These are phyloP conservation scores for Prosapia bicincta DNA, from an alignment of 2,888 invertebrate species.

Conservation along the genomic window DNA sequence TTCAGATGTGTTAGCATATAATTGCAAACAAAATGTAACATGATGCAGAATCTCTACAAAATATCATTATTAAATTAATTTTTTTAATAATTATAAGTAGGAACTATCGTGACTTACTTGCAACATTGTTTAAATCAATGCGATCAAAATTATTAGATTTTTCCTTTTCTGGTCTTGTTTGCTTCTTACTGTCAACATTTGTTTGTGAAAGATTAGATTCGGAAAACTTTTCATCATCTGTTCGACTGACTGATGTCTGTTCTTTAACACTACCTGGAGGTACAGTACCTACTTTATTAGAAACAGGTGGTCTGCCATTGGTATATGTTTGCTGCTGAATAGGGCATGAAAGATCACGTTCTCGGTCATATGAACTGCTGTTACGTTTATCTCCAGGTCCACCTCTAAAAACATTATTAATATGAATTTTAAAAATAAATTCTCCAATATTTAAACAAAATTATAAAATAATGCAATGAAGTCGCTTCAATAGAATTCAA, in stretches of 20 bases:
- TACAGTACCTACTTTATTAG: not conserved
- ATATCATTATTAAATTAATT: too few species aligned
- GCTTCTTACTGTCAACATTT: constrained; percentile 19
- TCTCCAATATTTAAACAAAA: too few species aligned
- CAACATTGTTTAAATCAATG: constrained; percentile 54
- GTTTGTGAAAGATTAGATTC: not conserved
- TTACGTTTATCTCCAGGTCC: constrained; percentile 10
- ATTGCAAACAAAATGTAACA: too few species aligned
- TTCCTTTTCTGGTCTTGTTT: constrained; percentile 43
- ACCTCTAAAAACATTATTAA: constrained; percentile 13
- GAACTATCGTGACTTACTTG: constrained; percentile 46
- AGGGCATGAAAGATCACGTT: not conserved
- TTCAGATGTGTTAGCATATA: too few species aligned
- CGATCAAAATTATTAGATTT: constrained; percentile 51
- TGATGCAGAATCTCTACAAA: too few species aligned
- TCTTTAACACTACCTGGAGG: not conserved
- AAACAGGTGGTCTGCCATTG: not conserved
- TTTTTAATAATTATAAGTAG: too few species aligned
- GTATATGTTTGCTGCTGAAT: not conserved
- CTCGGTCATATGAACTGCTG: constrained; percentile 12
- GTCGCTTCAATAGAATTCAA: too few species aligned
- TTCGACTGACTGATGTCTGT: not conserved
- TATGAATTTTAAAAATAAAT: too few species aligned
- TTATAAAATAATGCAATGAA: too few species aligned
- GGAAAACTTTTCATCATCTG: not conserved